Evolutionary conservation across 2,888 invertebrate genomes (phyloP).

Genomic region (Spicauda simplicius): DNA sequence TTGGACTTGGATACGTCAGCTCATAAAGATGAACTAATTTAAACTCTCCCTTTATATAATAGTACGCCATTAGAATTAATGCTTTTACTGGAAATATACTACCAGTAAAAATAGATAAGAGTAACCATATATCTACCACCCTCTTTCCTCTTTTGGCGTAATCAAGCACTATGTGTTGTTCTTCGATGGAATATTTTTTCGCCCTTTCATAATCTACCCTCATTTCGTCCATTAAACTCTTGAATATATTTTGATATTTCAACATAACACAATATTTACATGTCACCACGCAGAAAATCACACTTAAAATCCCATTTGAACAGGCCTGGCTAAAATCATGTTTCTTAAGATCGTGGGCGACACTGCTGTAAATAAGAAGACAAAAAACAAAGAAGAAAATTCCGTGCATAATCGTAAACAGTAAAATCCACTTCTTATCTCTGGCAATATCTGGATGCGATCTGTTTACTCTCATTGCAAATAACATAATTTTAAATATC

Average conservation of each 20-base stretch:
- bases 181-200: neutral
- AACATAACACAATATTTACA: constrained; percentile 49
- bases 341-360: constrained; percentile 42
- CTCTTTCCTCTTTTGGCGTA: constrained; percentile 16
- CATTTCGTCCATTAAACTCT: constrained; percentile 29
- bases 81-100: constrained; percentile 19
- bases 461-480: constrained; percentile 25
- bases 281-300: constrained; percentile 41
- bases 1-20: constrained; percentile 51
- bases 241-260: constrained; percentile 12
- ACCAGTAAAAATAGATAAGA: neutral
- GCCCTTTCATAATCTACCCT: constrained; percentile 6
- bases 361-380: constrained; percentile 42
- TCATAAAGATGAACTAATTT: constrained; percentile 58
- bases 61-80: constrained; percentile 11
- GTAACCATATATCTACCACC: constrained; percentile 13
- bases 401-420: constrained; percentile 20
- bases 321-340: constrained; percentile 43
- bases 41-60: constrained; percentile 46
- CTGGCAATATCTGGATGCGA: constrained; percentile 26
- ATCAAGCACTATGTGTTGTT: constrained; percentile 9
- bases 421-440: constrained; percentile 31
- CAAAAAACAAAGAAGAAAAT: constrained; percentile 21
- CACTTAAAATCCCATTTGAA: constrained; percentile 43
- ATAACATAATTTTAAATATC: constrained; percentile 20